Percentiles rank a stretch among this genome's conserved stretches.
phyloP scores from a whole-genome alignment of 2,888 invertebrate species.

The Sympetrum striolatum region DNA sequence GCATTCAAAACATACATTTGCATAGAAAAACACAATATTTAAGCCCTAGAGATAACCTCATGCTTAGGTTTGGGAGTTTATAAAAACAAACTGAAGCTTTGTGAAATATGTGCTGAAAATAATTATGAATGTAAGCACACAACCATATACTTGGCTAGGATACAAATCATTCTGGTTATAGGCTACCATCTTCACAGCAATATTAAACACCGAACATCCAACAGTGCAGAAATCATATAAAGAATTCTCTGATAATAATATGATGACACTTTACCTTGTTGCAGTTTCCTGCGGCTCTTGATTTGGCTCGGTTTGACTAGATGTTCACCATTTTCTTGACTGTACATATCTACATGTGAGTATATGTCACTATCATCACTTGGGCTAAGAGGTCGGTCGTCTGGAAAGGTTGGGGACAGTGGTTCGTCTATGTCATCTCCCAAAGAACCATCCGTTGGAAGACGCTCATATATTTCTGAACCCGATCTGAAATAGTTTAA shows the following conservation, averaged over 20 bases:
- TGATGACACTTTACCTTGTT: conserved; percentile 62
- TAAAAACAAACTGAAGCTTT: conserved; percentile 17
- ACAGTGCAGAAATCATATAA: neutral
- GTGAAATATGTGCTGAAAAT: conserved; percentile 19
- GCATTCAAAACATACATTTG: conserved; percentile 32
- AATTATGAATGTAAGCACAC: conserved; percentile 10
- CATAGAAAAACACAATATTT: conserved; percentile 46
- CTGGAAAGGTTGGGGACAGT: conserved; percentile 61
- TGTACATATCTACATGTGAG: conserved; percentile 69
- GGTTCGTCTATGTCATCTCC: conserved; percentile 57
- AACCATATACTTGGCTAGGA: neutral
- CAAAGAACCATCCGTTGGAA: conserved; percentile 62
- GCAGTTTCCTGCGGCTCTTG: conserved; percentile 59
- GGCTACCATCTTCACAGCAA: conserved; percentile 19
- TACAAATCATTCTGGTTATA: conserved; percentile 14
- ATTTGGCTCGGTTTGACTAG: conserved; percentile 60
- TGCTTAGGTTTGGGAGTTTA: conserved; percentile 9
- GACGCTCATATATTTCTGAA: conserved; percentile 72
- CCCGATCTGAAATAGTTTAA: conserved; percentile 60
- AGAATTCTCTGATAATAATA: neutral
- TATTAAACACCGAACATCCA: conserved; percentile 16
- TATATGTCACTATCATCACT: conserved; percentile 75
- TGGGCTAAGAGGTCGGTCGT: conserved; percentile 64
- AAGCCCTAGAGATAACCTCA: conserved; percentile 45
- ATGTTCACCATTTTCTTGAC: conserved; percentile 64